Evolutionary conservation across 2,113 vertebrate species (phyloP).

Genomic region (Calonectris borealis): DNA sequence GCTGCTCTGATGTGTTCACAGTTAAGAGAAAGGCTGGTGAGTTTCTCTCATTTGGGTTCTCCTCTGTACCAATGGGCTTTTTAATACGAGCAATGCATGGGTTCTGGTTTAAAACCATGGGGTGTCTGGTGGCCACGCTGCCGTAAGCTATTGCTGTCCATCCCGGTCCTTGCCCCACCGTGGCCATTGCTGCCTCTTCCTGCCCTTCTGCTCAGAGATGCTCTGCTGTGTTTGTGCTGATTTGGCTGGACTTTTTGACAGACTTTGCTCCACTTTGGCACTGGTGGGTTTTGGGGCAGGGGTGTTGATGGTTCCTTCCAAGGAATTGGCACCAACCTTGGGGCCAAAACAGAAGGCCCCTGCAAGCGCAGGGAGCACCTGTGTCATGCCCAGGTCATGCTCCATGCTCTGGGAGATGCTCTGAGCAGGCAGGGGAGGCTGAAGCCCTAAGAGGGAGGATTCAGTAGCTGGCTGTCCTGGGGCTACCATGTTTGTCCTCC

Average conservation of each 20-base stretch:
- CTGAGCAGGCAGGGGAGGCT: neutral
- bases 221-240: neutral
- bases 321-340: neutral
- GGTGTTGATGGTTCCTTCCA: neutral
- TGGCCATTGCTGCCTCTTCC: neutral
- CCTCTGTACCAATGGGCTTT: neutral
- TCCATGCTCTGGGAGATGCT: neutral
- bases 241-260: neutral
- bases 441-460: neutral
- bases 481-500: rapidly evolving
- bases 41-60: neutral
- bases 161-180: neutral
- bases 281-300: neutral
- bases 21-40: neutral
- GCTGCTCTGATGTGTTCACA: neutral
- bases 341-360: neutral
- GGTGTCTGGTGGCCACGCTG: neutral
- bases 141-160: neutral
- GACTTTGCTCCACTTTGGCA: neutral
- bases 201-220: neutral
- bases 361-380: neutral
- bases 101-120: rapidly evolving
- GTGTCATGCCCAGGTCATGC: neutral
- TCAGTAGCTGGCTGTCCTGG: neutral
- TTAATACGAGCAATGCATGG: rapidly evolving